Percentiles rank a stretch among this genome's conserved stretches.
These are phyloP conservation scores for Netelia inedita DNA, from an alignment of 2,888 invertebrate genomes.

Conservation along the genomic window DNA sequence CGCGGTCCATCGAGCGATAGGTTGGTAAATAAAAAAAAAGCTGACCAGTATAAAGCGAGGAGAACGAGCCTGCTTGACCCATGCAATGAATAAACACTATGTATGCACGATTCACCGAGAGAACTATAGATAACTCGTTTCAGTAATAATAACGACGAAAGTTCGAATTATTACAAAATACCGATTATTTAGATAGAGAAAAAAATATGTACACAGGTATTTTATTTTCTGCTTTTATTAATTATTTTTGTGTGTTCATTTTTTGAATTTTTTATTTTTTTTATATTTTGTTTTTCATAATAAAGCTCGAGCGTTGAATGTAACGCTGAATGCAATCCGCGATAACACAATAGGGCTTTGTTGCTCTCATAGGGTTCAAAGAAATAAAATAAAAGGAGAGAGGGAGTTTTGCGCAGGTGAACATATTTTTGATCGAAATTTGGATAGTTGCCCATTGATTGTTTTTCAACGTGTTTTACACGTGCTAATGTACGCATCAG, in stretches of 20 bases:
- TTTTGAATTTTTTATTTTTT: not conserved
- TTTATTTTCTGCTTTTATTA: too few species aligned
- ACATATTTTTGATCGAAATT: conserved; percentile 59
- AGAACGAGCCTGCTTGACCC: conserved; percentile 47
- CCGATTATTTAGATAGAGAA: too few species aligned
- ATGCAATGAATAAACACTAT: conserved; percentile 20
- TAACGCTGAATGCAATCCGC: not conserved
- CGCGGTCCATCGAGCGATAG: conserved; percentile 59
- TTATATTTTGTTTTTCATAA: not conserved
- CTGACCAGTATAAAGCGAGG: conserved; percentile 22
- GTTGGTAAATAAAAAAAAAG: conserved; percentile 49
- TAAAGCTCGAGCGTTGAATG: not conserved
- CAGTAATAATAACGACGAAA: not conserved
- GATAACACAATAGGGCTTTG: not conserved
- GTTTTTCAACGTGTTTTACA: conserved; percentile 50
- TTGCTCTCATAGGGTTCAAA: not conserved
- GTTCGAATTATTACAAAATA: not conserved
- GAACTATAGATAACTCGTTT: not conserved
- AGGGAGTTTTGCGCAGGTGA: conserved; percentile 23
- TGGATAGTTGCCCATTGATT: conserved; percentile 64
- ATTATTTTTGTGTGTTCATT: too few species aligned
- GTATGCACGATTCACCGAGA: conserved; percentile 10
- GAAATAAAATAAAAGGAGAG: not conserved
- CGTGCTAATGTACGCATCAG: conserved; percentile 29
- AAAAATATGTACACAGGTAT: too few species aligned